phyloP scores from a whole-genome alignment of 2,113 vertebrate genomes.

The Colinus virginianus region DNA sequence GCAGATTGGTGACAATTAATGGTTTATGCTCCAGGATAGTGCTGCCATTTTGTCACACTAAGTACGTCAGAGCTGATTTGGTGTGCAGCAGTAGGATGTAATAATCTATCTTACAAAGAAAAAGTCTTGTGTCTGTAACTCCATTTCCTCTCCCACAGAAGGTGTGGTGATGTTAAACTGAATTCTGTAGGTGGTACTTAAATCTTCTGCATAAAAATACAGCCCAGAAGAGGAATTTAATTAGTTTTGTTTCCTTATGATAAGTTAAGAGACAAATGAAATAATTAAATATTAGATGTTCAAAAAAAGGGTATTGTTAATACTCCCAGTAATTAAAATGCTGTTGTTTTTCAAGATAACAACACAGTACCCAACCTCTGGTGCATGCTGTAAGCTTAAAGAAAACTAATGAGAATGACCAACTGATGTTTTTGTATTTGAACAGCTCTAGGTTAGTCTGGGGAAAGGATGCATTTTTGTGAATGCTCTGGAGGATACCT shows the following conservation, averaged over 20 bases:
- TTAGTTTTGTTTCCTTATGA: conserved; percentile 26
- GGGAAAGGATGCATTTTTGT: neutral
- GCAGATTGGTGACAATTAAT: neutral
- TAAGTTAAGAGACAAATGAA: conserved; percentile 38
- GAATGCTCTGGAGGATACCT: neutral
- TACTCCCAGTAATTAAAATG: neutral
- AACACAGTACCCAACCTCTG: neutral
- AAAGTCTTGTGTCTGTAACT: neutral
- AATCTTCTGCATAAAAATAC: neutral
- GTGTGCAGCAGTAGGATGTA: neutral
- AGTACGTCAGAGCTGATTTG: neutral
- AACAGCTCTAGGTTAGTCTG: neutral
- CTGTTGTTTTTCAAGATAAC: neutral
- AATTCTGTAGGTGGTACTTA: neutral
- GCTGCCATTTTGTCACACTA: neutral
- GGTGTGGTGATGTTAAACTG: neutral
- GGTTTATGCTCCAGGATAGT: neutral
- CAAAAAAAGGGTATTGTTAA: conserved; percentile 29
- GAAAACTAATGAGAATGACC: neutral
- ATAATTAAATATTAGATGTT: conserved; percentile 42
- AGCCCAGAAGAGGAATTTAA: neutral
- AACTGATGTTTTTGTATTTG: neutral
- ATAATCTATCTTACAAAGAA: neutral
- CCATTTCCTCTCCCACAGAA: neutral
- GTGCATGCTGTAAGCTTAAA: neutral